A percentile compares a stretch with the other conserved stretches of the same genome.
Evolutionary conservation across 2,797 vertebrate genomes (phyloP).

Genomic region (Cryptoblepharus egeriae): DNA sequence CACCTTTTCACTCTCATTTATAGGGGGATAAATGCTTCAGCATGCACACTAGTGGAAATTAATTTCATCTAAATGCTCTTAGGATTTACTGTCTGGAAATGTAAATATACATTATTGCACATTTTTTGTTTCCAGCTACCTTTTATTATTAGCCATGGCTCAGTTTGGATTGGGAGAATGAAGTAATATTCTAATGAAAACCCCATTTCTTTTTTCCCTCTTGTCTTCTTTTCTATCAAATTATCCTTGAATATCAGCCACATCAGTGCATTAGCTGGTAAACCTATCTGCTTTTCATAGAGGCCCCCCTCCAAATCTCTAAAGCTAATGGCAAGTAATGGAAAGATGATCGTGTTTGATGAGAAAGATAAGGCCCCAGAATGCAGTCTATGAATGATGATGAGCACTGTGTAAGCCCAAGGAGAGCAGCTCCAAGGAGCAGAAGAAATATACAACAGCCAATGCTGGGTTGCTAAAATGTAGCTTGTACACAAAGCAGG

Average conservation of each 20-base stretch:
- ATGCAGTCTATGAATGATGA: conserved; percentile 52
- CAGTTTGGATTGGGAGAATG: conserved; percentile 40
- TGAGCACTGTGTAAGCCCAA: conserved; percentile 16
- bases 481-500: not conserved
- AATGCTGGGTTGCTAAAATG: not conserved
- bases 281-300: conserved; percentile 53
- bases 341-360: conserved; percentile 60
- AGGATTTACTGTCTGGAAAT: conserved; percentile 49
- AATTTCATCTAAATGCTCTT: conserved; percentile 68
- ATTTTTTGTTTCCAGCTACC: conserved; percentile 52
- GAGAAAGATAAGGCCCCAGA: conserved; percentile 49
- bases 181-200: conserved; percentile 15
- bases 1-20: conserved; percentile 59
- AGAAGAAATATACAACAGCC: not conserved
- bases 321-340: conserved; percentile 53
- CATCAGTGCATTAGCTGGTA: conserved; percentile 53
- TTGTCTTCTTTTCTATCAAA: conserved; percentile 44
- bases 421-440: conserved; percentile 17
- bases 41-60: conserved; percentile 61
- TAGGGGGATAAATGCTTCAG: conserved; percentile 53
- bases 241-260: conserved; percentile 49
- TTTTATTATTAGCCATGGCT: conserved; percentile 48
- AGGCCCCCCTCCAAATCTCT: conserved; percentile 40
- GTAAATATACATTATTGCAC: conserved; percentile 48
- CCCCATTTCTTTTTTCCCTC: conserved; percentile 25